These are phyloP conservation scores for Lepidocyrtoides sp. DNA, from an alignment of 2,888 invertebrate species.

Conservation along the genomic window DNA sequence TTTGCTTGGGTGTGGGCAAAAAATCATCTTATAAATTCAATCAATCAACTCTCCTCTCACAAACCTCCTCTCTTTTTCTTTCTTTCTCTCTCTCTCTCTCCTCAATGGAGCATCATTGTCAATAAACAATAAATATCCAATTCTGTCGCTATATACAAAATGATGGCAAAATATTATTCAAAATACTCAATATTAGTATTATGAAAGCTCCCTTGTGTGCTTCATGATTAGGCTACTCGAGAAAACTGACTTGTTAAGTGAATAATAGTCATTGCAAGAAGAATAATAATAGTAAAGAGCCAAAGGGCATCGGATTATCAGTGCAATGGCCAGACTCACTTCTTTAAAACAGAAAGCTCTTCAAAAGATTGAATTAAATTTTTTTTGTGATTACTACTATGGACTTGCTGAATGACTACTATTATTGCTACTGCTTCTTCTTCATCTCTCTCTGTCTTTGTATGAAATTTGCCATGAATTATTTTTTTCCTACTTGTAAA, in stretches of 20 bases:
- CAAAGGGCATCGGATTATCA: slow-evolving; percentile 2
- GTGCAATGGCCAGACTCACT: background rate
- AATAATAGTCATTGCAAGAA: slow-evolving; percentile 4
- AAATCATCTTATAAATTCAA: background rate
- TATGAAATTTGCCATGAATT: slow-evolving; percentile 13
- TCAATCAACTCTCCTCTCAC: slow-evolving; percentile 19
- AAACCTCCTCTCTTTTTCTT: background rate
- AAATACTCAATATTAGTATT: slow-evolving; percentile 3
- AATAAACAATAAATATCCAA: slow-evolving; percentile 26
- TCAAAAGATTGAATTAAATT: slow-evolving; percentile 40
- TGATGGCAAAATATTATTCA: slow-evolving; percentile 12
- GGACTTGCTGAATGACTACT: slow-evolving; percentile 8
- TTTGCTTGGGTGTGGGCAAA: slow-evolving; percentile 36
- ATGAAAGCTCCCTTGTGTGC: background rate
- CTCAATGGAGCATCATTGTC: background rate
- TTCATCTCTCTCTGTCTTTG: background rate
- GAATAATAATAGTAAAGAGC: slow-evolving; percentile 27
- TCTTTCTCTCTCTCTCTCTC: background rate
- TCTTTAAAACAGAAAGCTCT: slow-evolving; percentile 1
- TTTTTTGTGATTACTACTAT: slow-evolving; percentile 26
- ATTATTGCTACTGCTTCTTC: background rate
- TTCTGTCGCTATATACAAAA: background rate
- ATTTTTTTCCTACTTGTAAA: slow-evolving; percentile 37
- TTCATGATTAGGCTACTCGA: background rate
- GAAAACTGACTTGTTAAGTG: slow-evolving; percentile 40